Conservation (phyloP, 2,797 vertebrate genomes). For the Poeciliopsis infans region DNA sequence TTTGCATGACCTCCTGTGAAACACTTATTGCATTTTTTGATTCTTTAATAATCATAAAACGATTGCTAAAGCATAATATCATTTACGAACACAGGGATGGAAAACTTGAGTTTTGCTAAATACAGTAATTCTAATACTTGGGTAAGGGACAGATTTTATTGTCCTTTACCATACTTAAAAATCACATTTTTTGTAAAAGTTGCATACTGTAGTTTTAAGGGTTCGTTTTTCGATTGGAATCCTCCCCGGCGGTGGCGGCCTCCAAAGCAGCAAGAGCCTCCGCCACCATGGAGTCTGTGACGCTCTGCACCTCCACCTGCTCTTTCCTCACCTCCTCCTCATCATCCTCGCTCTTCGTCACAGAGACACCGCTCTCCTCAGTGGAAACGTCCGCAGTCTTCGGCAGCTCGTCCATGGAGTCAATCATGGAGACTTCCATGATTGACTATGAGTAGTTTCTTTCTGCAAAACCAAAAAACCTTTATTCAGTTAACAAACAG, state of each 20-base stretch:
- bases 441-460: neutral
- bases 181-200: too few relatives aligned
- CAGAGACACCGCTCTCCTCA: slow-evolving; percentile 60
- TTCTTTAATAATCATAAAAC: neutral
- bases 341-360: slow-evolving; percentile 60
- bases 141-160: neutral
- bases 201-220: neutral
- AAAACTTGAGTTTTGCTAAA: neutral
- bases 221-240: slow-evolving; percentile 73
- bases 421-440: neutral
- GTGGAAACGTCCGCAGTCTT: slow-evolving; percentile 59
- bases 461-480: neutral
- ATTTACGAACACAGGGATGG: neutral
- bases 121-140: neutral
- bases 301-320: slow-evolving; percentile 57
- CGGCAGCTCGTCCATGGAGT: slow-evolving; percentile 10
- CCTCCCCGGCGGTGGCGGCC: slow-evolving; percentile 93
- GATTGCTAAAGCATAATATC: neutral
- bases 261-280: slow-evolving; percentile 93
- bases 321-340: slow-evolving; percentile 43
- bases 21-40: neutral
- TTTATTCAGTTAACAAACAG: slow-evolving; percentile 1
- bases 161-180: neutral
- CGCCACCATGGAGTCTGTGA: slow-evolving; percentile 89
- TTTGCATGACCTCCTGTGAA: neutral